Evolutionary conservation across 2,888 invertebrate genomes (phyloP).

Genomic region (Beris morrisii): DNA sequence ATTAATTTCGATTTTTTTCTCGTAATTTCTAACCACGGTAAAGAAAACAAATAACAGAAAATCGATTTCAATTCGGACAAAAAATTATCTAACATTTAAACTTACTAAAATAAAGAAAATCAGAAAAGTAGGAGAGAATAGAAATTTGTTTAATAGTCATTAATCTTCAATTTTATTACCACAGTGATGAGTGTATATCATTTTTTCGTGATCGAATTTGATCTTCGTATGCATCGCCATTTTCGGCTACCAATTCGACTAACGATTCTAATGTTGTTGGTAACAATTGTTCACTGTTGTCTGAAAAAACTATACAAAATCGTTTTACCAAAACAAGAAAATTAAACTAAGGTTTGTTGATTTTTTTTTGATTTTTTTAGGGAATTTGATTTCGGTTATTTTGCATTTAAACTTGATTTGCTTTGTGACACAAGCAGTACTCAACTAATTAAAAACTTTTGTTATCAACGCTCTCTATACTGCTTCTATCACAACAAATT

Average conservation of each 20-base stretch:
- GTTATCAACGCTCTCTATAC: constrained; percentile 2
- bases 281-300: constrained; percentile 49
- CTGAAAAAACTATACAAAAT: constrained; percentile 59
- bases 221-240: constrained; percentile 69
- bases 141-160: constrained; percentile 16
- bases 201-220: constrained; percentile 60
- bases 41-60: too few relatives aligned
- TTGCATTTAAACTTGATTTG: constrained; percentile 1
- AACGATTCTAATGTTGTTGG: constrained; percentile 61
- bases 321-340: constrained; percentile 45
- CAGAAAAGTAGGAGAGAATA: constrained; percentile 30
- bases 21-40: background rate
- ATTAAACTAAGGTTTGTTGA: constrained; percentile 14
- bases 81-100: too few relatives aligned
- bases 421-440: constrained; percentile 16
- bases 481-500: too few relatives aligned
- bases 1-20: background rate
- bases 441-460: too few relatives aligned
- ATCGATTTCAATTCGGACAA: too few relatives aligned
- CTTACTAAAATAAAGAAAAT: constrained; percentile 20
- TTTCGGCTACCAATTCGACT: constrained; percentile 63
- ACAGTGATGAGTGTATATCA: constrained; percentile 56
- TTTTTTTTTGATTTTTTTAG: constrained; percentile 10
- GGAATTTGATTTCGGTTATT: constrained; percentile 4
- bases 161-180: constrained; percentile 47